Evolutionary conservation across 1,140 invertebrate species (phyloP), one percentile per base, ranked within the genome.

Genomic region (Drosophila santomea): DNA sequence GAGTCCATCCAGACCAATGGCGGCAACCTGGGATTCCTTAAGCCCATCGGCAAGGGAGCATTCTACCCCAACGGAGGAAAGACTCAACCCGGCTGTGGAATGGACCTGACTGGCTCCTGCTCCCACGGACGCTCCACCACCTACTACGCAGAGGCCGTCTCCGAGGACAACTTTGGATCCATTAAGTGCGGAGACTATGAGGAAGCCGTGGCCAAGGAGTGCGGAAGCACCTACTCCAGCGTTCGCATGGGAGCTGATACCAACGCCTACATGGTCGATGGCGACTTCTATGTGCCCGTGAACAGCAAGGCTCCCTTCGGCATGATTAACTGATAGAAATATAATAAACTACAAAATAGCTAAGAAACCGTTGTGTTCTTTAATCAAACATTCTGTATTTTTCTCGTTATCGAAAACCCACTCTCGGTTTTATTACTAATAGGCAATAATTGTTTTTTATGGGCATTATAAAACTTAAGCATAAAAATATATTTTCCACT

Each of bases 1-100:
- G 91, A 92, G 68, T 80, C 80, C 0, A 94, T 95, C 52, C 95
- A 95, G 73, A 94, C 95, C 6, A 93, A 94, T 56, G 93, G 92
- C 10, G 93, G 93, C 14, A 36, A 63, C 10, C 68, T 94, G 3
- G 94, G 94, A 10, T 93, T 94, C 78, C 35, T 92, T 2, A 85
- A 93, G 41, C 91, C 92, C 4, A 72, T 93, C 7, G 94, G 94
- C 41, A 88, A 93, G 66, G 84, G 91, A 3, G 93, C 94, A 41
- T 94, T 94, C 77, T 94, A 93, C 59, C 93, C 93, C n/a, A 94
- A 94, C 55, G 91, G 92, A 4, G 94, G 94, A 4, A 69, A 67
- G 6, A 36, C 12, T 4, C 95, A 95, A 72, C 94, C 94, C 2
- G 95, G 94, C 5, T 95, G 94, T 58, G 15, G 56, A 2, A 2